These are phyloP conservation scores for Crenuchus spilurus DNA, from an alignment of 2,797 vertebrate species.

Conservation along the genomic window DNA sequence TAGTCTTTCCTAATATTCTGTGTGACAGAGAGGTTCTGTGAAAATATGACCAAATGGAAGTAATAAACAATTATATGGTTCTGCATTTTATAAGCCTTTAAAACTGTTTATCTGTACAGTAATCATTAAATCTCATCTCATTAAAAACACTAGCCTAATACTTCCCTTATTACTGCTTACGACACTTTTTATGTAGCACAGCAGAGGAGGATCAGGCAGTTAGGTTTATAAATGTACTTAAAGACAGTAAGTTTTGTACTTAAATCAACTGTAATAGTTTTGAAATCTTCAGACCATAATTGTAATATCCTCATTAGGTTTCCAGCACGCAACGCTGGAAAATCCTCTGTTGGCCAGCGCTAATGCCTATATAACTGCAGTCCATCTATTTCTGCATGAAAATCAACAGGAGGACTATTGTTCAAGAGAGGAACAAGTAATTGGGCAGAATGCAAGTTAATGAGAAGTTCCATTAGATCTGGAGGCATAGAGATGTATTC, in stretches of 20 bases:
- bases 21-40: slow-evolving; percentile 44
- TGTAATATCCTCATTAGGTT: slow-evolving; percentile 46
- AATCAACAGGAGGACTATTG: slow-evolving; percentile 63
- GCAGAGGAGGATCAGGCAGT: slow-evolving; percentile 21
- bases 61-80: not conserved
- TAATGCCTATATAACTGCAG: slow-evolving; percentile 41
- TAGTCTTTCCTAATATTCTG: slow-evolving; percentile 49
- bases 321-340: slow-evolving; percentile 51
- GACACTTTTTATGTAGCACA: too few relatives aligned
- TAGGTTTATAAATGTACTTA: too few relatives aligned
- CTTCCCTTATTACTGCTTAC: not conserved
- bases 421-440: slow-evolving; percentile 58
- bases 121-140: too few relatives aligned
- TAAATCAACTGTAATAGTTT: slow-evolving; percentile 52
- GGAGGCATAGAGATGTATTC: slow-evolving; percentile 45
- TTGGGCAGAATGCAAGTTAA: slow-evolving; percentile 53
- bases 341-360: slow-evolving; percentile 43
- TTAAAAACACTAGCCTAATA: too few relatives aligned
- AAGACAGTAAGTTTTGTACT: slow-evolving; percentile 36
- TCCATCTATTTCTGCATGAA: slow-evolving; percentile 57
- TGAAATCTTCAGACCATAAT: slow-evolving; percentile 43
- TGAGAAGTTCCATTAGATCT: slow-evolving; percentile 61
- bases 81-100: not conserved
- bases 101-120: not conserved
- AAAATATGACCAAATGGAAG: slow-evolving; percentile 35